Conservation (phyloP, 2,797 vertebrate species). For the Etheostoma perlongum region DNA sequence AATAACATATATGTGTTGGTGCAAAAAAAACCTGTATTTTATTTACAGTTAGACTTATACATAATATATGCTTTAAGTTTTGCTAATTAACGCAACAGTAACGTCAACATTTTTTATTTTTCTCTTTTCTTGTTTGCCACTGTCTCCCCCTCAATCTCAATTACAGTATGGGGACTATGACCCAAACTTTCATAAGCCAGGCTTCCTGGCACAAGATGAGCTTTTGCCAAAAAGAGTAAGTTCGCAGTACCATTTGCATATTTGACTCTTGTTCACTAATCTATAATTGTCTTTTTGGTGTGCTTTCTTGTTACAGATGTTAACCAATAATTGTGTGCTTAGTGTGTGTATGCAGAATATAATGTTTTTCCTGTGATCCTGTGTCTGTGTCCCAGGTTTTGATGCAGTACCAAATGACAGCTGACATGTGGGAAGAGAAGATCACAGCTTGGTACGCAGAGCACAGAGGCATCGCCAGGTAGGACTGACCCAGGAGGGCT, state of each 20-base stretch:
- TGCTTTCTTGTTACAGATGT: too few species aligned
- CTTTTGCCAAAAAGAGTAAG: conserved; percentile 93
- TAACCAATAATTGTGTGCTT: not conserved
- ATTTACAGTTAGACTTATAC: not conserved
- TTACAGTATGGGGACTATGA: conserved; percentile 93
- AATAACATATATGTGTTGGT: not conserved
- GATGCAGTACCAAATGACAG: conserved; percentile 95
- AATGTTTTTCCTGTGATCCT: not conserved
- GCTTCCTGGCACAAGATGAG: conserved; percentile 93
- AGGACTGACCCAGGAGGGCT: conserved; percentile 34
- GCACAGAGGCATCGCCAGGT: conserved; percentile 95
- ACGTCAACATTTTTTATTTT: not conserved
- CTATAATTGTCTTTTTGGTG: not conserved
- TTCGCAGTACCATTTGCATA: conserved; percentile 16
- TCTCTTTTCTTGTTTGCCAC: not conserved
- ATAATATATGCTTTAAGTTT: not conserved
- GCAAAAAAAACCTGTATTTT: not conserved
- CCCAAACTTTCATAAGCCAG: conserved; percentile 92
- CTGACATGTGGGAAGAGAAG: conserved; percentile 98
- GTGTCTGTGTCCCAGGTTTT: conserved; percentile 66
- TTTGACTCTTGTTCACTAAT: not conserved
- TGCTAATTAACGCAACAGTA: not conserved
- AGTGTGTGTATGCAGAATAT: not conserved
- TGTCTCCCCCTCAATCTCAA: not conserved
- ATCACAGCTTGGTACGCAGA: conserved; percentile 96